Conservation (phyloP, 2,888 invertebrate species). For the Machimus atricapillus region DNA sequence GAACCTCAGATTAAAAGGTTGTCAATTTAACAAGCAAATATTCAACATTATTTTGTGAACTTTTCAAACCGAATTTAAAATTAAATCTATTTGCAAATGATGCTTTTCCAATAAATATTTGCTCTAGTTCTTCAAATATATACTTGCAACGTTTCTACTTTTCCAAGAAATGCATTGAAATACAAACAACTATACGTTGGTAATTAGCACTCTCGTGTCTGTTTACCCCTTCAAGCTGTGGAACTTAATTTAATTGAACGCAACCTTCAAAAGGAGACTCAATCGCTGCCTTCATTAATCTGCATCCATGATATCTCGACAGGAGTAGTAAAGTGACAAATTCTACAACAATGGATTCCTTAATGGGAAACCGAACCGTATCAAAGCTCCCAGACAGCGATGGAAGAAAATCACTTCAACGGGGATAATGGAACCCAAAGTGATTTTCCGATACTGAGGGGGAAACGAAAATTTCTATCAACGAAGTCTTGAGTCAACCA, state of each 20-base stretch:
- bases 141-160: neutral
- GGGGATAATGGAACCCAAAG: neutral
- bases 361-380: conserved; percentile 16
- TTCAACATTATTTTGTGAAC: no score
- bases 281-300: neutral
- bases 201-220: neutral
- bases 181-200: neutral
- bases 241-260: conserved; percentile 5
- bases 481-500: neutral
- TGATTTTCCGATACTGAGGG: neutral
- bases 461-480: neutral
- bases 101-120: neutral
- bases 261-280: neutral
- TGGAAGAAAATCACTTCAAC: conserved; percentile 15
- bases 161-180: neutral
- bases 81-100: neutral
- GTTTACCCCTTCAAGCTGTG: neutral
- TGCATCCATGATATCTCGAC: neutral
- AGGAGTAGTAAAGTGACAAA: conserved; percentile 14
- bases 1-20: no score
- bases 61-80: neutral
- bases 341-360: conserved; percentile 15
- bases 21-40: no score
- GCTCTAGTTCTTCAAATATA: neutral
- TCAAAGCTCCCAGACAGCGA: neutral